phyloP scores from a whole-genome alignment of 2,888 invertebrate species.

The Microplitis manilae region DNA sequence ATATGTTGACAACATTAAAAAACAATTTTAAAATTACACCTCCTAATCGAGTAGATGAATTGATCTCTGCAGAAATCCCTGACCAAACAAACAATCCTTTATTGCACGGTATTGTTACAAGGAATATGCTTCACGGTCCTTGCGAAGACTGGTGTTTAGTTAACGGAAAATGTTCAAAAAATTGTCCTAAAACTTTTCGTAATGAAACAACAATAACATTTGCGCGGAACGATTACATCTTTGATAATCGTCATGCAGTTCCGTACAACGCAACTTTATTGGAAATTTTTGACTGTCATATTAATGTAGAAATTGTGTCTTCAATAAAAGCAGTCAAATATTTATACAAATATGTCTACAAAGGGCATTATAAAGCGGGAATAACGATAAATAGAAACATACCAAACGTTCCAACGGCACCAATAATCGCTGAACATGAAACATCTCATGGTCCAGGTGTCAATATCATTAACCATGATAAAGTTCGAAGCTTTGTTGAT shows the following conservation, averaged over 20 bases:
- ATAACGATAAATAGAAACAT: constrained; percentile 6
- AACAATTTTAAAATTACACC: neutral
- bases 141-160: constrained; percentile 4
- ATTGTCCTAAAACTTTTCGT: constrained; percentile 30
- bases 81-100: neutral
- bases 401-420: too few relatives aligned
- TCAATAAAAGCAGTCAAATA: too few relatives aligned
- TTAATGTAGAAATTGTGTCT: constrained; percentile 55
- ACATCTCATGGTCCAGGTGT: too few relatives aligned
- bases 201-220: constrained; percentile 36
- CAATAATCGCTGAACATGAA: too few relatives aligned
- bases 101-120: neutral
- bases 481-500: too few relatives aligned
- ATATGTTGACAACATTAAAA: neutral
- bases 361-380: constrained; percentile 49
- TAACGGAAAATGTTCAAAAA: neutral
- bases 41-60: neutral
- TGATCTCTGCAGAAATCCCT: constrained; percentile 6
- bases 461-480: too few relatives aligned
- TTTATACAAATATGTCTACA: constrained; percentile 54
- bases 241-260: constrained; percentile 62
- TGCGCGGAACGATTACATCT: constrained; percentile 34
- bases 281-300: constrained; percentile 52
- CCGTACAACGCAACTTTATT: constrained; percentile 54
- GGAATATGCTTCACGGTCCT: constrained; percentile 15